Evolutionary conservation across 2,113 vertebrate genomes (phyloP), one percentile per base, ranked within the genome.

Genomic region (Herpetotheres cachinnans): DNA sequence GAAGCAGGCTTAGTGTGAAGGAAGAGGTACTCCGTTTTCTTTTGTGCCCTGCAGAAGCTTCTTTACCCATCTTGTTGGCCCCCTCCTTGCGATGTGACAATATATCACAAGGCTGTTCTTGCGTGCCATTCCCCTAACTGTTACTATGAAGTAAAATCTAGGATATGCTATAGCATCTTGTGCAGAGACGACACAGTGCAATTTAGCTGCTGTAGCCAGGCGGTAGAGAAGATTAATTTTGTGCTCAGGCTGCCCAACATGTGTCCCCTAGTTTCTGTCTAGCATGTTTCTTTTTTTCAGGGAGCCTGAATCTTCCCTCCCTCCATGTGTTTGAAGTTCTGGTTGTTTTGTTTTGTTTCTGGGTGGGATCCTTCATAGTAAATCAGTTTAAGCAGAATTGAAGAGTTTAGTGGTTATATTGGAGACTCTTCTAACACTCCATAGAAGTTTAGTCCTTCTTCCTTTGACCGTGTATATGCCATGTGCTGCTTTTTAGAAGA

Each of bases 261-360:
- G 54, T 80, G 59, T 95, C 71, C 50, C 34, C 19, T 80, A 42
- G 85, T 49, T 70, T 88, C 71, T 88, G 88, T 83, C 79, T 70
- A 73, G 83, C 46, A 58, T 22, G 55, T 86, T 91, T 77, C 7
- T 65, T 46, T 95, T 42, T 84, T 82, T 66, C 36, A 2, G 11
- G 71, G 58, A 71, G 82, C 27, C 79, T 61, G 58, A 73, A 27
- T 77, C 63, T 94, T 78, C 58, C 46, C 47, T 82, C 72, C 67
- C 4, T 32, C 85, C 0, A 3, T 58, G 76, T 90, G 62, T 96
- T 96, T 97, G 93, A 97, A 61, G 47, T 89, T 87, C 76, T 70
- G 47, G 20, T 67, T 69, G 95, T 97, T 98, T 97, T 97, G 91
- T 97, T 97, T 97, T 79, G 97, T 98, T 98, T 96, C 96, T 98